phyloP scores from a whole-genome alignment of 2,888 invertebrate genomes.

The Parthenolecanium corni region DNA sequence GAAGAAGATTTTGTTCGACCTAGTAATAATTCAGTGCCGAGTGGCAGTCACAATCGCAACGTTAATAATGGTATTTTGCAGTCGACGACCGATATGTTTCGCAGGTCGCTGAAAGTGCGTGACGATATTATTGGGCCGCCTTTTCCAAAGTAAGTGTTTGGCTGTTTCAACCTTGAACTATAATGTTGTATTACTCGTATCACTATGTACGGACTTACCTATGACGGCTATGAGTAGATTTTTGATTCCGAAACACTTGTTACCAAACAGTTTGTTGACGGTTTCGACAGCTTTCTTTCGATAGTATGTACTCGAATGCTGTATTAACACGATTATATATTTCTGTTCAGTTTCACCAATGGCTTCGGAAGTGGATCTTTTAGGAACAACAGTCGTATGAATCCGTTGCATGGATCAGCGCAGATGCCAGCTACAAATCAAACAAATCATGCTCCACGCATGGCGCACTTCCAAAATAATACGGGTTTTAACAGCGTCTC shows the following conservation, averaged over 20 bases:
- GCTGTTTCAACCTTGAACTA: too few species aligned
- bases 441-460: conserved; percentile 13
- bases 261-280: too few species aligned
- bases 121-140: conserved; percentile 61
- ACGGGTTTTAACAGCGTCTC: conserved; percentile 32
- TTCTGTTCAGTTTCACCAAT: conserved; percentile 8
- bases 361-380: conserved; percentile 13
- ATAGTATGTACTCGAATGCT: too few species aligned
- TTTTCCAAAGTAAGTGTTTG: conserved; percentile 30
- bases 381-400: conserved; percentile 13
- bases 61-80: conserved; percentile 16
- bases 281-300: too few species aligned
- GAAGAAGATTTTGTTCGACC: conserved; percentile 23
- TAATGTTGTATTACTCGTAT: too few species aligned
- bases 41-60: conserved; percentile 14
- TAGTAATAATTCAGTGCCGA: conserved; percentile 12
- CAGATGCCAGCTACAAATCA: conserved; percentile 12
- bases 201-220: too few species aligned
- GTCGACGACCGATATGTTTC: conserved; percentile 41
- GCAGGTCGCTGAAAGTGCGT: conserved; percentile 50
- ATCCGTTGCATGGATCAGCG: conserved; percentile 14
- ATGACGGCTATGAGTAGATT: too few species aligned
- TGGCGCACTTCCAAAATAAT: conserved; percentile 33
- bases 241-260: too few species aligned
- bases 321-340: conserved; percentile 40